Evolutionary conservation across 2,113 vertebrate species (phyloP).

Genomic region (Micromys minutus): DNA sequence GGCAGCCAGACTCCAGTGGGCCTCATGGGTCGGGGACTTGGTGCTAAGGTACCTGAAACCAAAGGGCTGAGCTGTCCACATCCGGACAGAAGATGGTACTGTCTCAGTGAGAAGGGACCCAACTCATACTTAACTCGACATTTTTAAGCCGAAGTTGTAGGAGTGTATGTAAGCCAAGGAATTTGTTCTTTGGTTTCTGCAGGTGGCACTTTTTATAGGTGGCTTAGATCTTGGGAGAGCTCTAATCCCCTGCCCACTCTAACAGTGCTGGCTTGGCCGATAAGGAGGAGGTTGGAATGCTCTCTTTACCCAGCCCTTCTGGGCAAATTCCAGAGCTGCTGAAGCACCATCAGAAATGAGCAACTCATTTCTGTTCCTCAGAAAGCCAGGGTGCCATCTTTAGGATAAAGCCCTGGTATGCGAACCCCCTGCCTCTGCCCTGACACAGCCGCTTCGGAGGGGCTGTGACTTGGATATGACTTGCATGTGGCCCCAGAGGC

Average conservation of each 20-base stretch:
- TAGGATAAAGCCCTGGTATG: neutral
- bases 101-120: neutral
- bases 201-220: neutral
- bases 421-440: accelerated
- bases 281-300: neutral
- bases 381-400: neutral
- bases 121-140: neutral
- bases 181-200: conserved; percentile 10
- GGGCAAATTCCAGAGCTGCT: neutral
- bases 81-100: neutral
- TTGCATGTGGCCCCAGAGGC: too few relatives aligned
- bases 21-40: neutral
- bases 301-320: neutral
- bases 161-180: neutral
- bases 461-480: too few relatives aligned
- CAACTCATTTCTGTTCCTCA: neutral
- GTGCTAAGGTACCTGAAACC: neutral
- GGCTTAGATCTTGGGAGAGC: neutral
- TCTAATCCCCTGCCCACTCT: neutral
- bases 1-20: neutral
- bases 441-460: accelerated
- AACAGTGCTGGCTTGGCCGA: neutral
- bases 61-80: neutral
- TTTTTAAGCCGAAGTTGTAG: neutral
- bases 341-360: neutral